Evolutionary conservation across 2,797 vertebrate species (phyloP), one percentile per base, ranked within the genome.

Genomic region (Catharus ustulatus): DNA sequence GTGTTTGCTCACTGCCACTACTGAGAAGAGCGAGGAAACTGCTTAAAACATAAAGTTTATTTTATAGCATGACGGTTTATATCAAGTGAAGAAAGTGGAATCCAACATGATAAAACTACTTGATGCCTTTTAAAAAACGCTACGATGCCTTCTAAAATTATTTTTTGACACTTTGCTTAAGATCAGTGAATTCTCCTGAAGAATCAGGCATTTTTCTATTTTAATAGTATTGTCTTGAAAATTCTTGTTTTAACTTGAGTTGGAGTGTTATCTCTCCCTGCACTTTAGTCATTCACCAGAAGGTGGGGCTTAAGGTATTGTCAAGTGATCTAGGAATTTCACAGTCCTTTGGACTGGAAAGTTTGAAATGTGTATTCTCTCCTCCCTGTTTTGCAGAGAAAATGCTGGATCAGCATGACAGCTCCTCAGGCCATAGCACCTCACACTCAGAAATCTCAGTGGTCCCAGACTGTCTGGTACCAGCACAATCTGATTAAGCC

Each of bases 231-330:
- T 57, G 29, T 40, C 42, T 71, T 64, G 51, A 68, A 71, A 83
- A 67, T 2, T 34, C 62, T 9, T 30, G 6, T 34, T 77, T 77
- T 38, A 6, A 10, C 23, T 63, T 29, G 8, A 26, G 15, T n/a
- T 8, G 0, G 11, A 51, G 26, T 0, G 0, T 45, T 58, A 8
- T 18, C 52, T 73, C 38, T 94, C 61, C 42, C 58, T 91, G 87
- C 82, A 86, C 10, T 87, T 62, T 20, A 93, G 27, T 27, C 11
- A 7, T 57, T 79, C 32, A 76, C 95, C 96, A 86, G 91, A 72
- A 91, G 94, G 55, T 94, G 95, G 95, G 5, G 95, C 95, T 81
- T 90, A 78, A 91, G 24, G 90, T 15, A 76, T 55, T 88, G 22
- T 12, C 68, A 90, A 90, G 40, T 58, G 43, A 62, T 29, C n/a